These are phyloP conservation scores for Zaprionus bogoriensis DNA, from an alignment of 2,888 invertebrate species.

Conservation along the genomic window DNA sequence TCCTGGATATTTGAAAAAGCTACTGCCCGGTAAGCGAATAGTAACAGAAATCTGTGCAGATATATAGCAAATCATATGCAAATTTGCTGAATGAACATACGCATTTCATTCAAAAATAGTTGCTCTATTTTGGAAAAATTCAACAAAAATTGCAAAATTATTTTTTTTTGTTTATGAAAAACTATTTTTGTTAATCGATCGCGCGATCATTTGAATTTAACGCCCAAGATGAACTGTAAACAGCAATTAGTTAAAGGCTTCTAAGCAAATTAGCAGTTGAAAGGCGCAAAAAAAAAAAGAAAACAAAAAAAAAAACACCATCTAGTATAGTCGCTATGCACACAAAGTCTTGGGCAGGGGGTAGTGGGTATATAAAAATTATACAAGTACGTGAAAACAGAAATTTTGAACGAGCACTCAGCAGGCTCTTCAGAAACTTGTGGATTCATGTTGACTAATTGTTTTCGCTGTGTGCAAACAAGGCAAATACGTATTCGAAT, in stretches of 20 bases:
- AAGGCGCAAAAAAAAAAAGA: slow-evolving; percentile 15
- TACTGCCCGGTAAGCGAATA: slow-evolving; percentile 85
- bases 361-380: slow-evolving; percentile 10
- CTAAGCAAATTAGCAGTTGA: slow-evolving; percentile 60
- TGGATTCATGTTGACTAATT: slow-evolving; percentile 73
- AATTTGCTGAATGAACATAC: neutral
- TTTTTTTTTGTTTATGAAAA: slow-evolving; percentile 19
- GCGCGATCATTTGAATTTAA: slow-evolving; percentile 29
- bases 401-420: slow-evolving; percentile 39
- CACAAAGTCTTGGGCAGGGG: too few relatives aligned
- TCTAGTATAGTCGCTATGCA: too few relatives aligned
- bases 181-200: neutral
- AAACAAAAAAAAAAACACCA: slow-evolving; percentile 20
- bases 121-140: slow-evolving; percentile 17
- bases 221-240: slow-evolving; percentile 53
- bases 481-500: slow-evolving; percentile 18
- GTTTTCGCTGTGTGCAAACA: slow-evolving; percentile 44
- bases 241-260: slow-evolving; percentile 55
- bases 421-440: slow-evolving; percentile 53
- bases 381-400: slow-evolving; percentile 13
- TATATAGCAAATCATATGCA: neutral
- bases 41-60: neutral
- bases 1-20: slow-evolving; percentile 89
- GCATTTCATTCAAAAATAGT: slow-evolving; percentile 33
- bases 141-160: slow-evolving; percentile 11